These are phyloP conservation scores for Paratrypauchen microcephalus DNA, from an alignment of 2,797 vertebrate genomes.

Conservation along the genomic window DNA sequence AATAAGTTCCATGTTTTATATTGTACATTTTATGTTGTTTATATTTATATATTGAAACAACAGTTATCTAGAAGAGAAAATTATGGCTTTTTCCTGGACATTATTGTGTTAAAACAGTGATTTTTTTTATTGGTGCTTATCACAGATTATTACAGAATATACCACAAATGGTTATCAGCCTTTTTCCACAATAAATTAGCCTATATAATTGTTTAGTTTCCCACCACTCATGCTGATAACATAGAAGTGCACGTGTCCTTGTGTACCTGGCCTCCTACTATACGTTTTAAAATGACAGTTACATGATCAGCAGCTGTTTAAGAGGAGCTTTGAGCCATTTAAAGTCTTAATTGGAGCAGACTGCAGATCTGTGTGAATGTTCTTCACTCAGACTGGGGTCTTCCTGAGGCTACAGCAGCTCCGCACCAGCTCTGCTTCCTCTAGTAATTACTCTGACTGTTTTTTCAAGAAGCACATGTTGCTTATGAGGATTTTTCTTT, in stretches of 20 bases:
- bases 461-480: background rate
- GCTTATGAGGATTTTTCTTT: constrained; percentile 52
- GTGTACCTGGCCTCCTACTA: background rate
- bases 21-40: no score
- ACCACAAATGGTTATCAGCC: no score
- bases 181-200: no score
- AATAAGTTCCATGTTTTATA: no score
- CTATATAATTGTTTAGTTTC: no score
- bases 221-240: no score
- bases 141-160: no score
- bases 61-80: no score
- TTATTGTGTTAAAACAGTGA: no score
- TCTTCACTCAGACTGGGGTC: background rate
- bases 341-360: background rate
- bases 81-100: no score
- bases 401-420: constrained; percentile 1
- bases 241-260: background rate
- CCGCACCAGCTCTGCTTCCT: constrained; percentile 5
- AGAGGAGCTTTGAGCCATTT: background rate
- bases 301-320: constrained; percentile 7
- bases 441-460: constrained; percentile 6
- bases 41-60: no score
- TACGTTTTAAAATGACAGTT: constrained; percentile 36
- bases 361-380: background rate
- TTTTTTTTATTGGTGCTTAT: no score